These are phyloP conservation scores for Lampris incognitus DNA, from an alignment of 2,113 vertebrate species.

Conservation along the genomic window DNA sequence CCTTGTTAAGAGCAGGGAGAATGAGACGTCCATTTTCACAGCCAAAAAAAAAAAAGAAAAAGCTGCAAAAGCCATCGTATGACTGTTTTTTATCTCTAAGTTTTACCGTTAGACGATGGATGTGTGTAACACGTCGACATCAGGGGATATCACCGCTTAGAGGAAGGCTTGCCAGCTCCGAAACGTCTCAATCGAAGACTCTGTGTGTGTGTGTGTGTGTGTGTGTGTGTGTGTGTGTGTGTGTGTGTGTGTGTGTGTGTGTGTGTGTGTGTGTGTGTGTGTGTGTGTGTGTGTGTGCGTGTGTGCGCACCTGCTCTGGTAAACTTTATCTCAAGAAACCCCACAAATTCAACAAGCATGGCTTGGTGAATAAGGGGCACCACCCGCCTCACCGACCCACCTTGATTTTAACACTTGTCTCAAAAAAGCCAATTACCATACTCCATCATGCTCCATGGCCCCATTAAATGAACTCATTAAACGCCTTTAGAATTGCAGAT, in stretches of 20 bases:
- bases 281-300: conserved; percentile 29
- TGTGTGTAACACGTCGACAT: conserved; percentile 68
- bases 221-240: conserved; percentile 12
- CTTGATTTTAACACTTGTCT: conserved; percentile 65
- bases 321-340: conserved; percentile 29
- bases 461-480: conserved; percentile 82
- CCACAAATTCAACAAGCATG: conserved; percentile 30
- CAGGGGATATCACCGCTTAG: conserved; percentile 52
- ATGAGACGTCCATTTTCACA: conserved; percentile 72
- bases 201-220: conserved; percentile 36
- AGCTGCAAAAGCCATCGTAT: conserved; percentile 48
- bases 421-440: conserved; percentile 75
- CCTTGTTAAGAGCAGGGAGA: conserved; percentile 77
- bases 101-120: conserved; percentile 66
- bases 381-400: conserved; percentile 56
- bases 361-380: conserved; percentile 24
- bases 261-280: conserved; percentile 29
- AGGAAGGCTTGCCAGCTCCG: conserved; percentile 34
- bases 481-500: conserved; percentile 81
- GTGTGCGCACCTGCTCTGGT: neutral
- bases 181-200: conserved; percentile 53
- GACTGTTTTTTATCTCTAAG: conserved; percentile 44
- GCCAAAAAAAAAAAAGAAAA: conserved; percentile 35
- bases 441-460: conserved; percentile 79
- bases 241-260: conserved; percentile 23